Conservation (phyloP, 2,888 invertebrate species). For the Dorcus parallelipipedus region DNA sequence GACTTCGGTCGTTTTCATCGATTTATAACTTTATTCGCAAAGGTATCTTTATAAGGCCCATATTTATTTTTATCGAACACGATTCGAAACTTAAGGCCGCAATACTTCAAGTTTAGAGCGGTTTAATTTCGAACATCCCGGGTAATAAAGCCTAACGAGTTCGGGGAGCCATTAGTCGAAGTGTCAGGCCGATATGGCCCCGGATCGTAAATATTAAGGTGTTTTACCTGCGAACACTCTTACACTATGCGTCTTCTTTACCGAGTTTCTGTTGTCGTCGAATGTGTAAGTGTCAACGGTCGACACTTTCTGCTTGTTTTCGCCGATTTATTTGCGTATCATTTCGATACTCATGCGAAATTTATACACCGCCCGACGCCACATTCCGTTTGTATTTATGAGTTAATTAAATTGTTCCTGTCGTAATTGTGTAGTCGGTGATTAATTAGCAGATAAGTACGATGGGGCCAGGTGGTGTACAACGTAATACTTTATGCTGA, state of each 20-base stretch:
- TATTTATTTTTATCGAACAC: slow-evolving; percentile 2
- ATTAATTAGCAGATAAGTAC: too few relatives aligned
- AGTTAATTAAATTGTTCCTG: too few relatives aligned
- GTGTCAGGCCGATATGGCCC: slow-evolving; percentile 30
- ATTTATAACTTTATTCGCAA: not conserved
- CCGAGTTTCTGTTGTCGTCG: slow-evolving; percentile 36
- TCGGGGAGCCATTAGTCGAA: slow-evolving; percentile 26
- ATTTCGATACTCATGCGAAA: slow-evolving; percentile 37
- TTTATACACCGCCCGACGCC: not conserved
- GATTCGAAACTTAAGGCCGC: not conserved
- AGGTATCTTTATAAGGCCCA: not conserved
- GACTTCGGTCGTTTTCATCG: too few relatives aligned
- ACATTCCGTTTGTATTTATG: too few relatives aligned
- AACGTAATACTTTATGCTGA: too few relatives aligned
- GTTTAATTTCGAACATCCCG: slow-evolving; percentile 16
- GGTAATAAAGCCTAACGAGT: slow-evolving; percentile 25
- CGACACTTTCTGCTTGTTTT: slow-evolving; percentile 39
- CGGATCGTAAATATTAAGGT: slow-evolving; percentile 34
- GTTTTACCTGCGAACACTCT: slow-evolving; percentile 33
- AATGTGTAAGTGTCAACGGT: slow-evolving; percentile 38
- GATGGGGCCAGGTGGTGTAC: too few relatives aligned
- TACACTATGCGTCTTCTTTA: slow-evolving; percentile 31
- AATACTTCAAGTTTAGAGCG: slow-evolving; percentile 5
- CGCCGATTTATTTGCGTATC: slow-evolving; percentile 39
- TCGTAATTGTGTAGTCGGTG: too few relatives aligned